Base-by-base conservation (phyloP, 2,888 invertebrate species). In the Sycophila texana region DNA sequence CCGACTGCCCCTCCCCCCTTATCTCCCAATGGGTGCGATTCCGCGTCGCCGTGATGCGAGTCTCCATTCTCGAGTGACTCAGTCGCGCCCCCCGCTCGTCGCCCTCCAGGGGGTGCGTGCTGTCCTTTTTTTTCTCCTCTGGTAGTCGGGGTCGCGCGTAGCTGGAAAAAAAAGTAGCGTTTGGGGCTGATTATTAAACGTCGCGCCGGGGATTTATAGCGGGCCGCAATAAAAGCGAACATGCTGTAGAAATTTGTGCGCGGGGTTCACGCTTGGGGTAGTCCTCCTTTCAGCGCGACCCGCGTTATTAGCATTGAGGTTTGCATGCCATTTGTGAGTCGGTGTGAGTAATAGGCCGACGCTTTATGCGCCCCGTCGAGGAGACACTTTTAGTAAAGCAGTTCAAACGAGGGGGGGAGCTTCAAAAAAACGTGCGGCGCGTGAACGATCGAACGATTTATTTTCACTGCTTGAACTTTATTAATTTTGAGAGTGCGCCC, bases 101-200 rank as follows among this genome's bases (percentile, higher is more conserved):
- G 49, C 51, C 20, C 22, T 5, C 13, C 10, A 14, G 14, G 53
- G 14, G 55, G 18, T 12, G 47, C 58, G 58, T 57, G 2, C 7
- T 39, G 39, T 39, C 0, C 39, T 39, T 39, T 39, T 39, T 39
- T 39, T 39, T 39, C 39, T 39, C 10, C 39, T 39, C 39, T 10
- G 39, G 39, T 10, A 10, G 39, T 10, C 39, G 10, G 39, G 39
- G 39, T 7, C 39, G 39, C 39, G 39, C 39, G 39, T 10, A 10
- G 39, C 7, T 7, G 10, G 1, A 39, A 39, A 39, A 39, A 39
- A 39, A 39, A 39, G 10, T 39, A 10, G 22, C 4, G n/a, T 7
- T 39, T 39, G 53, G 68, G 68, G 63, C 55, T 63, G 22, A 70
- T 68, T 70, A 76, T 76, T 67, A 76, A 70, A 63, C 51, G 60